Evolutionary conservation across 2,888 invertebrate species (phyloP), one percentile per base, ranked within the genome.

Genomic region (Drosophila yooni): DNA sequence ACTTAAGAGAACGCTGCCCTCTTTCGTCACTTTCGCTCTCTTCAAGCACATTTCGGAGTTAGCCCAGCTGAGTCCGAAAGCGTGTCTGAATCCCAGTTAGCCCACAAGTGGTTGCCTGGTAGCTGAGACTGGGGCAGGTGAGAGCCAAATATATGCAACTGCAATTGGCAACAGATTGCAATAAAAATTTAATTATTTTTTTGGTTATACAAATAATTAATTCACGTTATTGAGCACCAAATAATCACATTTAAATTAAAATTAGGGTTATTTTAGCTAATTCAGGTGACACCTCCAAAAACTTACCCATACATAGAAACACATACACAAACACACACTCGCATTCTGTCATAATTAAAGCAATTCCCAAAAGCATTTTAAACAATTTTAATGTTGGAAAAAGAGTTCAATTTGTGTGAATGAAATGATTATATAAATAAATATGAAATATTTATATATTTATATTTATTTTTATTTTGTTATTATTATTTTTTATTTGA

Each of bases 51-150:
- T 34, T 85, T 88, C 85, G 88, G 85, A 85, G 61, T 87, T 50
- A 57, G 75, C 75, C 71, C 75, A 71, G 75, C 69, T 66, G 66
- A 80, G 59, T 80, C 80, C 80, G 80, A 80, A 80, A 60, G 36
- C 48, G 52, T 33, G 56, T 34, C 36, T 40, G 29, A 61, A 50
- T 27, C 61, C 52, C 46, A 70, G 63, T 76, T 70, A 59, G 70
- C 88, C 79, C 81, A 86, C 85, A 86, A 86, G 85, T 86, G 85
- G 85, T 86, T 86, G 85, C 70, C 74, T 66, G 59, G 69, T 36
- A 43, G 38, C 27, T 52, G 40, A 51, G 58, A 15, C 43, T 46
- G 70, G 11, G 56, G 10, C 60, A 58, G 70, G 61, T 70, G 61
- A 33, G 69, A 46, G 27, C 31, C 13, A 8, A 38, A 50, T 68